Conservation (phyloP, 2,888 invertebrate genomes). For the Neria commutata region DNA sequence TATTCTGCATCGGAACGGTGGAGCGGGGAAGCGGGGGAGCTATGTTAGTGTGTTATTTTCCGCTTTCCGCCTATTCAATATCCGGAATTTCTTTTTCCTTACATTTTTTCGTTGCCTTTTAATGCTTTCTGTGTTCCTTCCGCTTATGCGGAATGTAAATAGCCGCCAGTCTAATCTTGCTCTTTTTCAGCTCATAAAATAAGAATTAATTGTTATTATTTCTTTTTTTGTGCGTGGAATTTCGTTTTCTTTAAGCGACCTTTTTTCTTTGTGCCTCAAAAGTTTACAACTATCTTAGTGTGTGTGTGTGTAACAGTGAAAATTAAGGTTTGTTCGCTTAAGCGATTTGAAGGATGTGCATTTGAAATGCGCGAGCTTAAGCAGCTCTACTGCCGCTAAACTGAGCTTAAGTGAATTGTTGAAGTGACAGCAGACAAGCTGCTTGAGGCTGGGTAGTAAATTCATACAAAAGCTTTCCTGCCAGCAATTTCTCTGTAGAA, state of each 20-base stretch:
- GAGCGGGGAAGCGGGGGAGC: too few relatives aligned
- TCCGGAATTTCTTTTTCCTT: not conserved
- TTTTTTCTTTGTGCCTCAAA: not conserved
- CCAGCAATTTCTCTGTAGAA: too few relatives aligned
- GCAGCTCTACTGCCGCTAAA: too few relatives aligned
- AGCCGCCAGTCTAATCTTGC: slow-evolving; percentile 16
- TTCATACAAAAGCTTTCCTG: too few relatives aligned
- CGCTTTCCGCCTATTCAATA: not conserved
- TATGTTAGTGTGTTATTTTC: not conserved
- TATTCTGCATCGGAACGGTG: too few relatives aligned
- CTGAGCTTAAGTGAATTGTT: too few relatives aligned
- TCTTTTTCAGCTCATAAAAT: slow-evolving; percentile 25
- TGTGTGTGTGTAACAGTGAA: too few relatives aligned
- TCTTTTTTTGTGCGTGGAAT: slow-evolving; percentile 10
- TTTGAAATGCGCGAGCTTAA: not conserved
- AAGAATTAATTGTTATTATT: slow-evolving; percentile 26
- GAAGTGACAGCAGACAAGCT: too few relatives aligned
- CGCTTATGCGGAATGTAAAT: not conserved
- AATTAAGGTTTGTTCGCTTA: too few relatives aligned
- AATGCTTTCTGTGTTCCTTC: not conserved
- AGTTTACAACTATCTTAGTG: too few relatives aligned
- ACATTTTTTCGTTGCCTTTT: not conserved
- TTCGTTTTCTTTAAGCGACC: not conserved
- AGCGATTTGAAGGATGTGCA: not conserved
- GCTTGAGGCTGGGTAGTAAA: too few relatives aligned